phyloP scores from a whole-genome alignment of 1,140 invertebrate genomes.

The Pseudomyrmex sp. region DNA sequence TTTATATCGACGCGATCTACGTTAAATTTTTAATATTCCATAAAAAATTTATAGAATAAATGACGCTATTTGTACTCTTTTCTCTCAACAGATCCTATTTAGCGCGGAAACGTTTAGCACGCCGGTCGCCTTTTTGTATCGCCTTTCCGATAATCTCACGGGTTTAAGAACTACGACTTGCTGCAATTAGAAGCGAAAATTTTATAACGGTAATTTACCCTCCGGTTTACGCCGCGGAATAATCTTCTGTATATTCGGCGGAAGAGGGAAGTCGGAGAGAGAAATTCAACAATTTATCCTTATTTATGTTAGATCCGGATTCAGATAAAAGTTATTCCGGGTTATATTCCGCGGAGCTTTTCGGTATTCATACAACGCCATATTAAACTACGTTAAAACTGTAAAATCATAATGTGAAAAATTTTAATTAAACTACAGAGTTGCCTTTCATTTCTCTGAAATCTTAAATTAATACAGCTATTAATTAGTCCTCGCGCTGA shows the following conservation, averaged over 20 bases:
- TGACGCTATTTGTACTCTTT: neutral
- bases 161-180: neutral
- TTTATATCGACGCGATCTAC: too few relatives aligned
- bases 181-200: constrained; percentile 24
- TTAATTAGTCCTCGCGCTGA: constrained; percentile 20
- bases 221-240: neutral
- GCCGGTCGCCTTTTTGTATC: neutral
- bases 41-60: too few relatives aligned
- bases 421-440: constrained; percentile 33
- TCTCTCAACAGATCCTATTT: neutral
- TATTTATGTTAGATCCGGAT: constrained; percentile 31
- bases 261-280: too few relatives aligned
- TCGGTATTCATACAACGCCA: neutral
- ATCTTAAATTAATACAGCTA: constrained; percentile 24
- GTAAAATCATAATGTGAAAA: constrained; percentile 14
- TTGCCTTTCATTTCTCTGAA: constrained; percentile 11
- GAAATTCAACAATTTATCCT: constrained; percentile 29
- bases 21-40: too few relatives aligned
- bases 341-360: constrained; percentile 9
- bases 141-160: neutral
- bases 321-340: constrained; percentile 31
- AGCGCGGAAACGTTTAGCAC: neutral
- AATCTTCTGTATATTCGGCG: neutral
- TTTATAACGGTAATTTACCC: constrained; percentile 41
- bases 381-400: constrained; percentile 27